Percentiles rank a stretch among this genome's conserved stretches.
Conservation (phyloP, 2,113 vertebrate genomes). For the Uria aalge region DNA sequence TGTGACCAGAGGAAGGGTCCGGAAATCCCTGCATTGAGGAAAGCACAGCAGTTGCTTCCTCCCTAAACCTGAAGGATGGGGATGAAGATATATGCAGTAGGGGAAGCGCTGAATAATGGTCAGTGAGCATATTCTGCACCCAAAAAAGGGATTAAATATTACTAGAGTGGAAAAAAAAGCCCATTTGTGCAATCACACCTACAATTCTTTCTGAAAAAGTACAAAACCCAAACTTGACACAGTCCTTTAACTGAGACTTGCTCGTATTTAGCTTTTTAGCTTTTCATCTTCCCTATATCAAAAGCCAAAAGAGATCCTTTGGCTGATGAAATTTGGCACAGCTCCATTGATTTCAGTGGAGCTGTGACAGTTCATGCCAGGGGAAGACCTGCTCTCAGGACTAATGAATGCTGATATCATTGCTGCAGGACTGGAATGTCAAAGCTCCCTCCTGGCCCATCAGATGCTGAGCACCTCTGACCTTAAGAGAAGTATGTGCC, state of each 20-base stretch:
- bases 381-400: background rate
- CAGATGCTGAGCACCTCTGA: background rate
- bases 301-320: background rate
- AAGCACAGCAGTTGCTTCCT: background rate
- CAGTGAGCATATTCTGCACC: background rate
- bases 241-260: background rate
- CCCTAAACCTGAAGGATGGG: background rate
- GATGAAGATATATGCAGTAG: background rate
- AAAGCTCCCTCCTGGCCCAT: background rate
- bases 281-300: background rate
- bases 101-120: rapidly evolving
- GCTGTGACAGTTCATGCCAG: background rate
- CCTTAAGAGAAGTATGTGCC: background rate
- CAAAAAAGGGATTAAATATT: background rate
- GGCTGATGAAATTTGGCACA: background rate
- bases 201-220: background rate
- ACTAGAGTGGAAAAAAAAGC: background rate
- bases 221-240: background rate
- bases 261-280: background rate
- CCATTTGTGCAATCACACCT: background rate
- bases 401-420: background rate
- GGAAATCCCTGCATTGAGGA: background rate
- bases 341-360: background rate
- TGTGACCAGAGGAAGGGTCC: rapidly evolving
- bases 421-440: background rate